phyloP scores from a whole-genome alignment of 35 echinoderm and acorn worm genomes.

The Amphiura filiformis region DNA sequence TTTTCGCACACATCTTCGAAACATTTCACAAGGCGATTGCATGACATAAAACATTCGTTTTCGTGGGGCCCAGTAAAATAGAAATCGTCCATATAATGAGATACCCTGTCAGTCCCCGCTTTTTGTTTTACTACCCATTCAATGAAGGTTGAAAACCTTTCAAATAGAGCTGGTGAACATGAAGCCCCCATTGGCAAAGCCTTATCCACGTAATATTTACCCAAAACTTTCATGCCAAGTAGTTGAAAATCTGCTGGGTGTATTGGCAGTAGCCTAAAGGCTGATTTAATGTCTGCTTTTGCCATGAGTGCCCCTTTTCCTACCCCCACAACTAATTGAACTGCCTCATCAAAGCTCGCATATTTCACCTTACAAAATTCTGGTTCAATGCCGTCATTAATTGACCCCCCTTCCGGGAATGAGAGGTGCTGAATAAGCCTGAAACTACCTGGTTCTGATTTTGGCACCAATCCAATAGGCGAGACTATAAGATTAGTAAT shows the following conservation, averaged over 20 bases:
- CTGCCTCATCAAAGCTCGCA: background rate
- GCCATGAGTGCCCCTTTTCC: background rate
- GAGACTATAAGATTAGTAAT: conserved; percentile 16
- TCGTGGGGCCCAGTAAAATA: too few species aligned
- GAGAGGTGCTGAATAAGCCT: conserved; percentile 50
- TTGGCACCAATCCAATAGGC: conserved; percentile 42
- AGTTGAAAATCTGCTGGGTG: conserved; percentile 22
- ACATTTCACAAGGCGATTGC: too few species aligned
- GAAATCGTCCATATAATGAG: background rate
- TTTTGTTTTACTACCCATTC: background rate
- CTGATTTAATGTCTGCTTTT: conserved; percentile 37
- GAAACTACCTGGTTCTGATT: conserved; percentile 19
- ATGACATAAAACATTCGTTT: too few species aligned
- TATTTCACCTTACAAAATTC: conserved; percentile 10
- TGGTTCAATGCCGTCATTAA: conserved; percentile 44
- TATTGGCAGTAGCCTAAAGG: conserved; percentile 14
- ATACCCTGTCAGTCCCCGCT: background rate
- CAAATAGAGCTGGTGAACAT: conserved; percentile 26
- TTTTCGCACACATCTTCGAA: too few species aligned
- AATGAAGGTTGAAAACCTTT: background rate
- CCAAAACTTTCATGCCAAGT: background rate
- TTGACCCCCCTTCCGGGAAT: conserved; percentile 21
- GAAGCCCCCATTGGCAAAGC: conserved; percentile 22
- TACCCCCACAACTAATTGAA: background rate
- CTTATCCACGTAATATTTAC: background rate